Evolutionary conservation across 2,797 vertebrate species (phyloP), one percentile per base, ranked within the genome.

Genomic region (Pelodytes ibericus): DNA sequence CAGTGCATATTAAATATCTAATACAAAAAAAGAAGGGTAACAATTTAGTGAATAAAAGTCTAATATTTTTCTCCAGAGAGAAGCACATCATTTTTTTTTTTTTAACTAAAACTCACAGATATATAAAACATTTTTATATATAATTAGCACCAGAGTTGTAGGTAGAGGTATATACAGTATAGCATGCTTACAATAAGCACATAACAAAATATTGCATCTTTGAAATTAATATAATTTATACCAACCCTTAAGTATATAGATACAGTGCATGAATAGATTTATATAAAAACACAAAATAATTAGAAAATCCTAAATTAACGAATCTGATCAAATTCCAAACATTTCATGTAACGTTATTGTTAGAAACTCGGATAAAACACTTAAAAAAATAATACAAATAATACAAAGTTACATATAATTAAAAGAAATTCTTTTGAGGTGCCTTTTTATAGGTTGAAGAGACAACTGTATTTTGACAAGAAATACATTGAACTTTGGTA

Each of bases 211-310:
- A 60, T 63, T 79, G 70, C 80, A 72, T 81, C 72, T 75, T 57
- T 72, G 74, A 81, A 79, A 79, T 79, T 79, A 79, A 79, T 79
- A 79, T 73, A 79, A 79, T 79, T 79, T 79, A 79, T 79, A 79
- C 76, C 70, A 63, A 72, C 22, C 62, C 62, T 75, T 71, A 53
- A 27, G 68, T 64, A 57, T 68, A 67, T 60, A 72, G 61, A 60
- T 78, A 72, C 70, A 78, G 75, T 72, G 75, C 75, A 72, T 68
- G 69, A 53, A 72, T 59, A 66, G 59, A 58, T 16, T 31, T 47
- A 63, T 56, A 76, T 29, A 24, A 64, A 41, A 71, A 47, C 36
- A 78, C 27, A 66, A 60, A n/a, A 64, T 70, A 36, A 57, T 33
- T 71, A 57, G 29, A 36, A 31, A 29, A 36, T n/a, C n/a, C 22